Evolutionary conservation across 2,888 invertebrate species (phyloP), one percentile per base, ranked within the genome.

Genomic region (Drosophila ezoana): DNA sequence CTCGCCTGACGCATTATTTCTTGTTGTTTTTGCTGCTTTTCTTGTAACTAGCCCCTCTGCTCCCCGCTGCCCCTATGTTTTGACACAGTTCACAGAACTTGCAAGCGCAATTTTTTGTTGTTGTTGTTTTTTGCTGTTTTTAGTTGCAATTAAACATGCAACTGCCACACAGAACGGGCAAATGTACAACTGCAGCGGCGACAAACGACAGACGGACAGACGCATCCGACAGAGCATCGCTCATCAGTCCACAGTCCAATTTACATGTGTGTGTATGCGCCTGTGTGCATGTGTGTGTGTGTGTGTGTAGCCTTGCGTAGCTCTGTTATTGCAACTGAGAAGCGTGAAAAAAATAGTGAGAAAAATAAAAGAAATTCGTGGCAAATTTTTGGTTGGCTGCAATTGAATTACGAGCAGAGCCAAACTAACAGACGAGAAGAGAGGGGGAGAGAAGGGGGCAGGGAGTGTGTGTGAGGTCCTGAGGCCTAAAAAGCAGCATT

Each of bases 71-170:
- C 48, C 56, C 71, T 54, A 54, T 64, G 66, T 72, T 86, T 72
- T 80, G 81, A 75, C 87, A 86, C 87, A 83, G 87, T 86, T 83
- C 82, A 83, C 64, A 67, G 84, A 72, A 86, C 78, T 81, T 61
- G 87, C 66, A 65, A 72, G 64, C 81, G 81, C 67, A 53, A 61
- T 69, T 75, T 64, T 65, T 77, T 76, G 68, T 67, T 53, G 61
- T 59, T 57, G 40, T 43, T 48, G 49, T 47, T 41, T 79, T 57
- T 53, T 63, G 28, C 60, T 71, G 73, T 78, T 88, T 86, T 86
- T 83, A 79, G 84, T 83, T 89, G 89, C 85, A 85, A 85, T 85
- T 85, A 85, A 89, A 89, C 84, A 83, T 89, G 89, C 74, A 72
- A 77, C 84, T 85, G 74, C 76, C 72, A 70, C 73, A 58, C 54